These are phyloP conservation scores for Microctenopoma steveboyesi DNA, from an alignment of 2,797 vertebrate genomes.

Conservation along the genomic window DNA sequence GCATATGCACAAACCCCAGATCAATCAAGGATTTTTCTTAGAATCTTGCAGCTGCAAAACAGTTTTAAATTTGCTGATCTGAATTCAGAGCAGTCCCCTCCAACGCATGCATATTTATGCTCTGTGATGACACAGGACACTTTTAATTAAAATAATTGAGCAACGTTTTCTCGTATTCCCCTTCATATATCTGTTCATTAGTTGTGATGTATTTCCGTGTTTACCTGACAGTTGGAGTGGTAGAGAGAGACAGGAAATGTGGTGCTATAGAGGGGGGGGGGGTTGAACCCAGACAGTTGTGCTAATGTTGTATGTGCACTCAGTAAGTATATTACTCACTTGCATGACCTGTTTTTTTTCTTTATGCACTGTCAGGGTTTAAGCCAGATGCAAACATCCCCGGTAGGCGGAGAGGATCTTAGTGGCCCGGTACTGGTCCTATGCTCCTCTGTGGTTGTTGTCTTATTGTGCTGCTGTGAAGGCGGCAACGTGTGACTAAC, in stretches of 20 bases:
- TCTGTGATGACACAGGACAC: too few relatives aligned
- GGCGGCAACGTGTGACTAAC: constrained; percentile 55
- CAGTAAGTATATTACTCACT: too few relatives aligned
- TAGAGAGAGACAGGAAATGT: neutral
- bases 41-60: neutral
- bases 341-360: too few relatives aligned
- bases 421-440: constrained; percentile 1
- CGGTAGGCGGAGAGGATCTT: constrained; percentile 12
- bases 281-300: neutral
- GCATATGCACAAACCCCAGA: neutral
- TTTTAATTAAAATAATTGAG: too few relatives aligned
- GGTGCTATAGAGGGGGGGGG: neutral
- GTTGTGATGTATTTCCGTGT: neutral
- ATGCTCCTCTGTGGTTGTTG: constrained; percentile 12
- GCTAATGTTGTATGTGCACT: neutral
- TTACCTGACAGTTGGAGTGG: neutral
- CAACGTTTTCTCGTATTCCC: too few relatives aligned
- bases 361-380: too few relatives aligned
- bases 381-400: neutral
- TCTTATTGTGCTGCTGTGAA: constrained; percentile 22
- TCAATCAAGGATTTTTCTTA: neutral
- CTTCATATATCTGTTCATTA: neutral
- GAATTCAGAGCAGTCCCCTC: too few relatives aligned
- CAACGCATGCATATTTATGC: too few relatives aligned
- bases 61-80: neutral